A percentile compares a stretch with the other conserved stretches of the same genome.
phyloP scores from a whole-genome alignment of 2,888 invertebrate genomes.

The Suillia variegata region DNA sequence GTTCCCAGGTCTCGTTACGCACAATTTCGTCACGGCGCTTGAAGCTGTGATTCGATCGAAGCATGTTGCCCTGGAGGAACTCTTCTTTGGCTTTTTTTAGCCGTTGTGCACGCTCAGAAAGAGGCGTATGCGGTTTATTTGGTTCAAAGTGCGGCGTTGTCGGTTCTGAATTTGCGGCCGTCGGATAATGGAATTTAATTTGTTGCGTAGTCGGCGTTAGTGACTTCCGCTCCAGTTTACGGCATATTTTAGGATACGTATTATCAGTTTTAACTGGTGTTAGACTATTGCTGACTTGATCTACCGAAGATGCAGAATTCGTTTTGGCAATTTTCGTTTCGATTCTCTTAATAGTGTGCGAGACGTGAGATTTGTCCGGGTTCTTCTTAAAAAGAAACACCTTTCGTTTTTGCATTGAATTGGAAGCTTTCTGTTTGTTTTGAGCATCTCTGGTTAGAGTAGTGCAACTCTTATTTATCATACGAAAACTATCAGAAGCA shows the following conservation, averaged over 20 bases:
- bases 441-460: constrained; percentile 26
- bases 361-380: constrained; percentile 42
- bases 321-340: constrained; percentile 54
- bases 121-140: constrained; percentile 49
- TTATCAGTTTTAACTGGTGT: constrained; percentile 53
- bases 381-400: constrained; percentile 56
- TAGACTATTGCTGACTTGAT: constrained; percentile 18
- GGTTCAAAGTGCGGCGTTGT: constrained; percentile 37
- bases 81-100: constrained; percentile 75
- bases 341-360: constrained; percentile 43
- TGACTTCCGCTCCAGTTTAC: constrained; percentile 53
- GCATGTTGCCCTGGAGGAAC: constrained; percentile 65
- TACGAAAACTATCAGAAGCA: constrained; percentile 55
- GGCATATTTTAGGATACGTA: constrained; percentile 54
- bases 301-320: constrained; percentile 41
- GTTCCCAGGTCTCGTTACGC: constrained; percentile 33
- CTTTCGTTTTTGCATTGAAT: constrained; percentile 23
- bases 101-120: constrained; percentile 65
- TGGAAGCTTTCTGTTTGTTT: background rate
- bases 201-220: constrained; percentile 46
- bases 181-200: constrained; percentile 38
- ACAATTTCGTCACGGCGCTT: constrained; percentile 34
- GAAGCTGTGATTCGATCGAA: constrained; percentile 39
- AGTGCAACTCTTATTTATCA: constrained; percentile 34
- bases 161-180: constrained; percentile 34